These are phyloP conservation scores for Tachysurus fulvidraco DNA, from an alignment of 2,113 vertebrate genomes.

Conservation along the genomic window DNA sequence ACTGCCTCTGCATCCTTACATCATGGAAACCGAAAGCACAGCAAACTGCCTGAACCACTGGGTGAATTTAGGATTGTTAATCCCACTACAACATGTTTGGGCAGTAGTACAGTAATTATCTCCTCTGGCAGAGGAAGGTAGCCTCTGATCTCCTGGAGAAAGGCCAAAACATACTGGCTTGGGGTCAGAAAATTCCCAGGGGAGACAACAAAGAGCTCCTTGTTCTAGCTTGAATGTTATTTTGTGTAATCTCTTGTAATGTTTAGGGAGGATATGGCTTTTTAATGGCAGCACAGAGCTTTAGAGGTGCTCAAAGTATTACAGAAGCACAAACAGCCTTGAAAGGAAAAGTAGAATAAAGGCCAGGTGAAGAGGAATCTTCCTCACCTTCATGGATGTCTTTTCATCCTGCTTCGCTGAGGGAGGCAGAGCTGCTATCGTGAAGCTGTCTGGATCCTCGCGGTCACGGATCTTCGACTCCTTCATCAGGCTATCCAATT, in stretches of 20 bases:
- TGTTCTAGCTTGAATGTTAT: not conserved
- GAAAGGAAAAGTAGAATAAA: not conserved
- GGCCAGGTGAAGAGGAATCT: conserved; percentile 55
- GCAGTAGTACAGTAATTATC: conserved; percentile 36
- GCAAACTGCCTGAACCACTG: not conserved
- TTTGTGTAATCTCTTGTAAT: not conserved
- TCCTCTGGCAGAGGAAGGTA: conserved; percentile 9
- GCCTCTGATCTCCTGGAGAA: not conserved
- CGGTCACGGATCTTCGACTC: conserved; percentile 94
- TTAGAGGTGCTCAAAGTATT: not conserved
- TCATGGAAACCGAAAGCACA: not conserved
- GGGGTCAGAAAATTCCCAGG: not conserved
- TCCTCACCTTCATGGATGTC: conserved; percentile 68
- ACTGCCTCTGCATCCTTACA: not conserved
- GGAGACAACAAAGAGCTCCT: conserved; percentile 17
- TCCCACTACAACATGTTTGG: conserved; percentile 10
- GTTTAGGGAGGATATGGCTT: not conserved
- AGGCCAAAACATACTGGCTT: conserved; percentile 18
- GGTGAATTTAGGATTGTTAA: conserved; percentile 16
- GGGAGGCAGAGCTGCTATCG: conserved; percentile 77
- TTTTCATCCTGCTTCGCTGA: conserved; percentile 70
- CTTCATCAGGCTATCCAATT: conserved; percentile 91
- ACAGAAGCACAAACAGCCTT: not conserved
- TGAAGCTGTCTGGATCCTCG: conserved; percentile 88
- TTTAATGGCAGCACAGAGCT: not conserved